Evolutionary conservation across 2,113 vertebrate genomes (phyloP), one percentile per base, ranked within the genome.

Genomic region (Scophthalmus maximus): DNA sequence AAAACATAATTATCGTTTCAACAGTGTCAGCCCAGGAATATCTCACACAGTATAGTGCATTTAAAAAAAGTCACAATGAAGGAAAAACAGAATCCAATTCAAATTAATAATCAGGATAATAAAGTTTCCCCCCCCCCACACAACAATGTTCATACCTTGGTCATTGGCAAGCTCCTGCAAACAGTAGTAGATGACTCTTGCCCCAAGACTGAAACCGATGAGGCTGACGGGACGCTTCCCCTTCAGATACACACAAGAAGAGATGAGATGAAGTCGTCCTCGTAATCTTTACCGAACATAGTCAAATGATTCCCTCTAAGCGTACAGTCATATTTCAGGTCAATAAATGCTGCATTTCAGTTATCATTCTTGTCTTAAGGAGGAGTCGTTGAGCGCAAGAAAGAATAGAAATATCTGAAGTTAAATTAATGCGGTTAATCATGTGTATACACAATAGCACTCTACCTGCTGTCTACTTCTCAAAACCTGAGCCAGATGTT

Each of bases 131-230:
- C n/a, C n/a, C n/a, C n/a, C n/a, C n/a, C n/a, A n/a, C n/a, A n/a
- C 9, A 46, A 47, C 15, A 15, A 4, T 44, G 27, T 40, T 34
- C 18, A 7, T 90, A 98, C 98, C 97, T 95, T 95, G 88, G 58
- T 98, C 97, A 71, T 93, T 95, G 60, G 97, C 95, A 75, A 99
- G 95, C 84, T 99, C 98, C 58, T 97, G 95, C 22, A 99, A 93
- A 83, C 98, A 99, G 94, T 96, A 98, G 89, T 98, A 99, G 88
- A 99, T 97, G 14, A 99, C 98, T 88, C 98, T 93, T 40, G 98
- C 98, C 17, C 98, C 98, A 6, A 99, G 94, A 74, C 97, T 99
- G 92, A 99, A 99, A 23, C 98, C 98, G 23, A 99, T 94, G 58
- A 99, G 93, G 22, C 94, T 96, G 87, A 99, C 98, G 1, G 98